These are phyloP conservation scores for Ernsta delagoae DNA, from an alignment of 2,888 invertebrate genomes.

Conservation along the genomic window DNA sequence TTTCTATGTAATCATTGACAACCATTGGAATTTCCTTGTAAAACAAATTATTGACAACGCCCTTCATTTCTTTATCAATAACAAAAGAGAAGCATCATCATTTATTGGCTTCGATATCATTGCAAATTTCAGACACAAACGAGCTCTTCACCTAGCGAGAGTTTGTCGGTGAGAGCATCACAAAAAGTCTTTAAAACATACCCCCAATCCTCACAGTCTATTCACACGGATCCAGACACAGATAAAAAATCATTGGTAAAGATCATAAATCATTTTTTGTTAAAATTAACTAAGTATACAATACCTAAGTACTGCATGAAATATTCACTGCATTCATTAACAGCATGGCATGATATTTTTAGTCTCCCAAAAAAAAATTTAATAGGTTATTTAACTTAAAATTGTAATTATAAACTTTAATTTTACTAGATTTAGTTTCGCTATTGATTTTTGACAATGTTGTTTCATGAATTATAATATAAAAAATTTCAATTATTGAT, in stretches of 20 bases:
- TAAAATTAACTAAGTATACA: background rate
- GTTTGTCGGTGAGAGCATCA: conserved; percentile 81
- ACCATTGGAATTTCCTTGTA: background rate
- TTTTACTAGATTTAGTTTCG: too few relatives aligned
- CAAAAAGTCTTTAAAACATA: conserved; percentile 77
- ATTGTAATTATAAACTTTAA: too few relatives aligned
- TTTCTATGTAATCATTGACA: too few relatives aligned
- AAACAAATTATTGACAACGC: background rate
- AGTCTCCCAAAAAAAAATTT: background rate
- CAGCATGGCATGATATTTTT: conserved; percentile 3
- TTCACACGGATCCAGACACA: conserved; percentile 65
- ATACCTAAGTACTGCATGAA: background rate
- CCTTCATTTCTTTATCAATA: background rate
- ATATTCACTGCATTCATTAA: background rate
- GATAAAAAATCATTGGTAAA: conserved; percentile 77
- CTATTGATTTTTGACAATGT: background rate
- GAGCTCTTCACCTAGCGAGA: conserved; percentile 76
- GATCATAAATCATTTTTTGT: conserved; percentile 28
- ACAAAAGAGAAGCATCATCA: background rate
- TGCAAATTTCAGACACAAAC: conserved; percentile 74
- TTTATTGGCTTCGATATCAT: conserved; percentile 37
- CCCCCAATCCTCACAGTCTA: conserved; percentile 69
- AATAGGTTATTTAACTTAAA: too few relatives aligned
- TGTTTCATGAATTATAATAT: background rate
- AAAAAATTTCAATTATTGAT: too few relatives aligned